Conservation (phyloP, 2,888 invertebrate genomes). For the Lottia scabra region DNA sequence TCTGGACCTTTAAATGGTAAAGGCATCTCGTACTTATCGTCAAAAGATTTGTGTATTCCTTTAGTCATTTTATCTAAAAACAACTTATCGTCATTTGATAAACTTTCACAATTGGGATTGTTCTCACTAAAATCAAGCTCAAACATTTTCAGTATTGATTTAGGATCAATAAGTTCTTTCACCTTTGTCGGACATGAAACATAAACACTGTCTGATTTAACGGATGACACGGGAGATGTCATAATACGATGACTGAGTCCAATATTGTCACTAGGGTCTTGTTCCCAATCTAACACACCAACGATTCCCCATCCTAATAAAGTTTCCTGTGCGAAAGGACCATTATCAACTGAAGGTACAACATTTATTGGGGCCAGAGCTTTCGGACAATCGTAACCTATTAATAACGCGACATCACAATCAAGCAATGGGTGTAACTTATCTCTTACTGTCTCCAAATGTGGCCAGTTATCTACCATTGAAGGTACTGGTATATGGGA, state of each 20-base stretch:
- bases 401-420: neutral
- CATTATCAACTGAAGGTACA: neutral
- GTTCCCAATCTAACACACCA: constrained; percentile 3
- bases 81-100: constrained; percentile 4
- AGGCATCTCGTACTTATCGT: neutral
- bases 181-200: neutral
- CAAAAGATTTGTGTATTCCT: neutral
- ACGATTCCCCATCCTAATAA: constrained; percentile 36
- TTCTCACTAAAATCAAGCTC: constrained; percentile 17
- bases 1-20: constrained; percentile 21
- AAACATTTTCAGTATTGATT: constrained; percentile 11
- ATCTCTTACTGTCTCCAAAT: neutral
- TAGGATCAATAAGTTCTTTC: neutral
- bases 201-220: neutral
- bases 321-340: constrained; percentile 20
- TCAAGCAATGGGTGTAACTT: neutral
- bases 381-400: neutral
- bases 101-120: too few relatives aligned
- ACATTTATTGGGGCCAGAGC: neutral
- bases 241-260: neutral
- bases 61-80: constrained; percentile 10
- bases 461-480: neutral
- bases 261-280: neutral
- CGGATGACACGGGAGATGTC: neutral
- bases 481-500: neutral